Base-by-base conservation (phyloP, 2,888 invertebrate genomes). In the Drosophila multiciliata region DNA sequence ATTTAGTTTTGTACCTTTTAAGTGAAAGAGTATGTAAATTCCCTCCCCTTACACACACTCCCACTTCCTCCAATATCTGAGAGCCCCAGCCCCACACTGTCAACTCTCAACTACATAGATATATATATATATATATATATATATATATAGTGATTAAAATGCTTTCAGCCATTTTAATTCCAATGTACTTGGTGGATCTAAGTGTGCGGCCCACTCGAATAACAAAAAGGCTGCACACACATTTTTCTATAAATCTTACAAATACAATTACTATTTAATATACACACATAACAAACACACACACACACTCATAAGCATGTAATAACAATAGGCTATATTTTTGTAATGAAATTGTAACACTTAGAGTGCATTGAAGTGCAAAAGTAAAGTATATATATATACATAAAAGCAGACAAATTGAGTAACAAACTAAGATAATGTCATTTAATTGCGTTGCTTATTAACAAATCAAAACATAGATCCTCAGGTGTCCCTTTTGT, bases 331-430 rank as follows among this genome's bases (percentile, higher is more conserved):
- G 85, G 83, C 85, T 85, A 85, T 81, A 85, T 85, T 85, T 85
- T 85, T 85, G 79, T 85, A 85, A 87, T 87, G 85, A 87, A 80
- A 85, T 79, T 85, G 70, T 83, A 85, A 85, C 72, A 80, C 71
- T 78, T 85, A 81, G 45, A 45, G 79, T 74, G 83, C 83, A 85
- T 81, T 85, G 81, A 77, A 85, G 83, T 81, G 81, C 79, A 66
- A 74, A 66, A 83, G 81, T 80, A 80, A 76, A 78, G 74, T 79
- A 86, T 75, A 76, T 75, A 82, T 75, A 69, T 57, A 71, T 54
- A 63, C 54, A 66, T 29, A 65, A 32, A 40, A 52, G 36, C 32
- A 40, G 17, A 55, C 54, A 54, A 40, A 33, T 23, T 45, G 26
- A 36, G 26, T 55, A 58, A 54, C 50, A 48, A 63, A 59, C 32